phyloP scores from a whole-genome alignment of 2,888 invertebrate genomes.

The Epinotia brunnichana region DNA sequence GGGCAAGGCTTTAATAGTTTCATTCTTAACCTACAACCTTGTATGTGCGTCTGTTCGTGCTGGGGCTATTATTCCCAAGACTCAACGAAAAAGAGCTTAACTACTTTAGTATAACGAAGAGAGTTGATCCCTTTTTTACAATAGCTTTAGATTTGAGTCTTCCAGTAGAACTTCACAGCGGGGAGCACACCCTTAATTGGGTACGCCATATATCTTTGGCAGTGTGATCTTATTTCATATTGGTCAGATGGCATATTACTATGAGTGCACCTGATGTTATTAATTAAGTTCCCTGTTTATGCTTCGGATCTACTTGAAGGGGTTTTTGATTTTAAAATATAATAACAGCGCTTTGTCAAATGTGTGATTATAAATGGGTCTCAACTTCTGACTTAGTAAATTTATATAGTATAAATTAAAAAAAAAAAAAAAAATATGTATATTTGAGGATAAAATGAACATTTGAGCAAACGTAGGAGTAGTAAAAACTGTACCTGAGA shows the following conservation, averaged over 20 bases:
- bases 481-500: neutral
- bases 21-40: slow-evolving; percentile 58
- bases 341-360: neutral
- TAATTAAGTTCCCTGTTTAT: slow-evolving; percentile 36
- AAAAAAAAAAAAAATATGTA: neutral
- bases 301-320: slow-evolving; percentile 19
- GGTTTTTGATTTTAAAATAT: neutral
- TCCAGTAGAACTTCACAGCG: slow-evolving; percentile 76
- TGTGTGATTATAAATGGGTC: neutral
- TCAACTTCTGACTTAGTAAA: neutral
- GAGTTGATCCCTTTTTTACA: slow-evolving; percentile 19
- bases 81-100: slow-evolving; percentile 12
- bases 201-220: slow-evolving; percentile 74
- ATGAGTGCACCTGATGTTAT: slow-evolving; percentile 37
- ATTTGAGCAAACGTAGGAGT: neutral
- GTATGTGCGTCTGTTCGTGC: slow-evolving; percentile 71
- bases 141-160: slow-evolving; percentile 55
- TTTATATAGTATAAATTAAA: neutral
- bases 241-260: slow-evolving; percentile 51
- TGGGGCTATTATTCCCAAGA: slow-evolving; percentile 61
- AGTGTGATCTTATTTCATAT: slow-evolving; percentile 55
- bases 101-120: neutral
- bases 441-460: neutral
- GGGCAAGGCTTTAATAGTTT: slow-evolving; percentile 75
- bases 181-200: slow-evolving; percentile 81